Base-by-base conservation (phyloP, 2,797 vertebrate species). In the Sebastes itinus region DNA sequence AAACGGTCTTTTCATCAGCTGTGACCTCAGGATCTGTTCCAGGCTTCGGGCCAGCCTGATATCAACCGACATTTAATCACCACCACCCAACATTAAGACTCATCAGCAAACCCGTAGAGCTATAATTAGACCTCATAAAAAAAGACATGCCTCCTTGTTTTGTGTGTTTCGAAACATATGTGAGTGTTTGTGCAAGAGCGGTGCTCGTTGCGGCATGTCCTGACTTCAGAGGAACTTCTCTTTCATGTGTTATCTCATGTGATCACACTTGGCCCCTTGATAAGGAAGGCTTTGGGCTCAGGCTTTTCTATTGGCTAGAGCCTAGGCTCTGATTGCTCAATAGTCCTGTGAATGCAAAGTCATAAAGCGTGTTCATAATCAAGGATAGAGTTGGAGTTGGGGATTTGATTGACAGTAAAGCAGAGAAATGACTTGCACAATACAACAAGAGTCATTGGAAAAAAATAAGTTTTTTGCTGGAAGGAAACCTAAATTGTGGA, bases 91-190 rank as follows among this genome's bases (percentile, higher is more conserved):
- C 90, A 91, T 92, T 90, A 91, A 74, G 86, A 80, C 81, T 91
- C 90, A 92, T 95, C 91, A 94, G 81, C 79, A 78, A 88, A 74
- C 79, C 30, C 30, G 6, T 22, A 62, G 73, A 68, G 83, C 89
- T 92, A 89, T 91, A 80, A 91, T 93, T 94, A 93, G 87, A 82
- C 59, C 80, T 82, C 86, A 69, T 87, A 64, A 81, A 80, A 52
- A 80, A 60, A 79, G 22, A 46, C 10, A n/a, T 68, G 65, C 64
- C 35, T 83, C 20, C 49, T 18, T 54, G 25, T 78, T n/a, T 20
- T 78, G 61, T 78, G 42, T 61, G 38, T 81, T 77, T 80, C 33
- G 23, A 28, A 74, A 85, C 58, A 69, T 73, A 72, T 62, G 61
- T 49, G 28, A 72, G 72, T 32, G 69, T 82, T 75, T 80, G 67